These are phyloP conservation scores for Isotomurus palustris DNA, from an alignment of 2,888 invertebrate species.

Conservation along the genomic window DNA sequence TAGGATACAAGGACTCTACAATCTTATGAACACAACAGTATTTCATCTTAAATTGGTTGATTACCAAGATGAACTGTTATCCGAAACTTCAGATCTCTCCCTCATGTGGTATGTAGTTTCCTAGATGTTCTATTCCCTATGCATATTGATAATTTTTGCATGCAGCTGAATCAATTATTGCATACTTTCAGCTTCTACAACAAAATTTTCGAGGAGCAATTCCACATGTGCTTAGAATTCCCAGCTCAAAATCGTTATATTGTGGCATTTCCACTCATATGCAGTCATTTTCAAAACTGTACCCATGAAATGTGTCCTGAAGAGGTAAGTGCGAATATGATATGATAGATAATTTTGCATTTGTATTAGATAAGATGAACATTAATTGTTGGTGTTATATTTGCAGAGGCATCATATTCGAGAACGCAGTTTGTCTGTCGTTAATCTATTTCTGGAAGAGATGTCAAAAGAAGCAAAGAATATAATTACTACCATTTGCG, in stretches of 20 bases:
- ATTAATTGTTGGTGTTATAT: conserved; percentile 13
- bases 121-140: conserved; percentile 1
- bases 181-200: conserved; percentile 69
- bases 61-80: conserved; percentile 90
- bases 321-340: conserved; percentile 59
- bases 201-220: conserved; percentile 94
- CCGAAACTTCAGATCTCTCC: conserved; percentile 94
- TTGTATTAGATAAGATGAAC: conserved; percentile 2
- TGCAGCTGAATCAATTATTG: too few relatives aligned
- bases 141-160: neutral
- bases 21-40: conserved; percentile 87
- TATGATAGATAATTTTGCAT: neutral
- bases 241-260: conserved; percentile 98
- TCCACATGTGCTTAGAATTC: conserved; percentile 97
- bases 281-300: conserved; percentile 95
- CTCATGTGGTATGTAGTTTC: conserved; percentile 79
- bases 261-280: conserved; percentile 94
- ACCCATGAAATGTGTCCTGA: conserved; percentile 98
- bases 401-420: conserved; percentile 81
- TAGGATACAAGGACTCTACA: conserved; percentile 64
- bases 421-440: conserved; percentile 89
- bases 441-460: conserved; percentile 96
- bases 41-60: conserved; percentile 99
- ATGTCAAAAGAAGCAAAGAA: conserved; percentile 99
- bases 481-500: conserved; percentile 96